Percentiles rank a stretch among this genome's conserved stretches.
phyloP scores from a whole-genome alignment of 2,113 vertebrate species.

The Chaetodon auriga region DNA sequence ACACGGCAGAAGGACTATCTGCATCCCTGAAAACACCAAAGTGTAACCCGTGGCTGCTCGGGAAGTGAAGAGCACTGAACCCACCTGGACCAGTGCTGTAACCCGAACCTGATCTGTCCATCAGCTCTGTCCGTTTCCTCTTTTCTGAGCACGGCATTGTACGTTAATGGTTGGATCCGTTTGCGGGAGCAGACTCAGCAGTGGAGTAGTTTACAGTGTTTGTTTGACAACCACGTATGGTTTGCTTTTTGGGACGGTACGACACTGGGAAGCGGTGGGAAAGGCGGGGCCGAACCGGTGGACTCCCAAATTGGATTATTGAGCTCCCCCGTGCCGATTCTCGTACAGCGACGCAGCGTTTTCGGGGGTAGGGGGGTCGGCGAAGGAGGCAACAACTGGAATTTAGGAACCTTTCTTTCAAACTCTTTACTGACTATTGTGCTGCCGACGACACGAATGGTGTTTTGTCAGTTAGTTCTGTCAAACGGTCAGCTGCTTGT shows the following conservation, averaged over 20 bases:
- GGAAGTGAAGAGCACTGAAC: slow-evolving; percentile 49
- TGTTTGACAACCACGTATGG: slow-evolving; percentile 52
- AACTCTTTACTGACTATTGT: slow-evolving; percentile 53
- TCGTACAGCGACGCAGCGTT: slow-evolving; percentile 63
- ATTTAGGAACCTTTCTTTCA: slow-evolving; percentile 53
- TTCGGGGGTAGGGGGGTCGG: slow-evolving; percentile 25
- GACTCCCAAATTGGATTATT: slow-evolving; percentile 74
- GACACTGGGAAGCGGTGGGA: slow-evolving; percentile 64
- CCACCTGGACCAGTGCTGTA: slow-evolving; percentile 61
- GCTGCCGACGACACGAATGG: neutral
- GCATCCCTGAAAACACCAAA: slow-evolving; percentile 21
- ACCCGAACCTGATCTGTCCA: slow-evolving; percentile 42
- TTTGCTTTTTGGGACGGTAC: slow-evolving; percentile 45
- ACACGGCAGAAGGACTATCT: neutral
- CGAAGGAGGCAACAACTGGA: slow-evolving; percentile 59
- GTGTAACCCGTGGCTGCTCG: slow-evolving; percentile 27
- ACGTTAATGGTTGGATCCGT: neutral
- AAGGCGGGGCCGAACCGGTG: slow-evolving; percentile 82
- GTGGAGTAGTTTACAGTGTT: slow-evolving; percentile 54
- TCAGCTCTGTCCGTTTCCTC: slow-evolving; percentile 13
- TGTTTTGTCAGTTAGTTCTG: slow-evolving; percentile 19
- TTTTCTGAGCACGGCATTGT: neutral
- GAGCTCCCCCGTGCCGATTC: slow-evolving; percentile 55
- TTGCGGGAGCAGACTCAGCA: slow-evolving; percentile 23
- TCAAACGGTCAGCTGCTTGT: slow-evolving; percentile 34